Evolutionary conservation across 2,113 vertebrate genomes (phyloP).

Genomic region (Hassar affinis): DNA sequence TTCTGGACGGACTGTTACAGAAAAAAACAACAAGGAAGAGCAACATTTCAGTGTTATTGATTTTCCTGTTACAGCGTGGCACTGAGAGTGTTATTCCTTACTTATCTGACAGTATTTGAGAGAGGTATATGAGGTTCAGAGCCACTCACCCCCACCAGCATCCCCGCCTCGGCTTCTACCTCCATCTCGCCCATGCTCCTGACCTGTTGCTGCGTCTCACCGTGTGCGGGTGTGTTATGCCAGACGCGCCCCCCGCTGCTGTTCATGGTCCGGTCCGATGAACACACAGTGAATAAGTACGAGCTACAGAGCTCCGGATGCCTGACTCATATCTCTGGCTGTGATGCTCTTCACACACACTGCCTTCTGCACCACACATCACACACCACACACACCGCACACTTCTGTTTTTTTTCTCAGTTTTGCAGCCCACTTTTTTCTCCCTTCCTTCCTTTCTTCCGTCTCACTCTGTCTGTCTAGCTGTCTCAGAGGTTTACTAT

Average conservation of each 20-base stretch:
- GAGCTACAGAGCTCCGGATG: neutral
- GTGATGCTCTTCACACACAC: neutral
- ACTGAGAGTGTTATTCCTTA: neutral
- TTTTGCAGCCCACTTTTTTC: conserved; percentile 20
- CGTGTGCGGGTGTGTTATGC: conserved; percentile 83
- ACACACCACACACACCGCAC: conserved; percentile 1
- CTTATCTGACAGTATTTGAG: neutral
- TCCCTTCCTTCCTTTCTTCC: neutral
- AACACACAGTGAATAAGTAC: neutral
- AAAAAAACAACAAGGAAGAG: too few relatives aligned
- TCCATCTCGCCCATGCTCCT: conserved; percentile 79
- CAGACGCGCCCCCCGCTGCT: conserved; percentile 77
- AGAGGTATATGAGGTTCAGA: neutral
- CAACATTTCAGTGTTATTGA: too few relatives aligned
- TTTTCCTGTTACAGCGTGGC: neutral
- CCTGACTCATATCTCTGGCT: neutral
- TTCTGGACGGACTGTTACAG: neutral
- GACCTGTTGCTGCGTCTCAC: conserved; percentile 79
- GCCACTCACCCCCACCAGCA: conserved; percentile 79
- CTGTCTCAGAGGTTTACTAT: conserved; percentile 49
- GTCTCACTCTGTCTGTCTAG: neutral
- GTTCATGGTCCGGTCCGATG: conserved; percentile 73
- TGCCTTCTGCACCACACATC: conserved; percentile 15
- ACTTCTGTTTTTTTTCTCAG: neutral
- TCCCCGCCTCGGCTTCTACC: conserved; percentile 73